Percentiles rank a stretch among this genome's conserved stretches.
phyloP scores from a whole-genome alignment of 2,888 invertebrate genomes.

The Lycophotia porphyrea region DNA sequence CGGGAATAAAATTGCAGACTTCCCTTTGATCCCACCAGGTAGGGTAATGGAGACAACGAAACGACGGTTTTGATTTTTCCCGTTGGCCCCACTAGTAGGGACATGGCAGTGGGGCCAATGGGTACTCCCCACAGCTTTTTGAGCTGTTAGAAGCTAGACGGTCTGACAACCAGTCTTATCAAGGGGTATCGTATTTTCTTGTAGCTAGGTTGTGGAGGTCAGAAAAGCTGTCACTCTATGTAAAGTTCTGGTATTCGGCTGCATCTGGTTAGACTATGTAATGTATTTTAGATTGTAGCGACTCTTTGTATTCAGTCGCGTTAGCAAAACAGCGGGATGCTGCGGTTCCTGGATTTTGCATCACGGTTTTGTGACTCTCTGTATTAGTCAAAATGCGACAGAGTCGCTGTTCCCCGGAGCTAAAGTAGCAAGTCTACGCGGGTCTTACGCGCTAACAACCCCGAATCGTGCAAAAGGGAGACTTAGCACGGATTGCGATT shows the following conservation, averaged over 20 bases:
- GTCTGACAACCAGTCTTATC: not conserved
- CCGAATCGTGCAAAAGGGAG: conserved; percentile 59
- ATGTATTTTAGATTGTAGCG: too few relatives aligned
- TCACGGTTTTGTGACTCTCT: not conserved
- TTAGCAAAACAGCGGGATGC: not conserved
- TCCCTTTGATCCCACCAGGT: too few relatives aligned
- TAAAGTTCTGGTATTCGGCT: not conserved
- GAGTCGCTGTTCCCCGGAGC: not conserved
- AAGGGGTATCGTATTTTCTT: not conserved
- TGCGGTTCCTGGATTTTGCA: not conserved
- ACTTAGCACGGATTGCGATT: conserved; percentile 67
- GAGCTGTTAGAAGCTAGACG: too few relatives aligned
- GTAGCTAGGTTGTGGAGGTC: not conserved
- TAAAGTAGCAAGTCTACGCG: conserved; percentile 10
- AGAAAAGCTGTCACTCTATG: not conserved
- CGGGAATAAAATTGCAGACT: too few relatives aligned
- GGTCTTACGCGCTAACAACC: conserved; percentile 60
- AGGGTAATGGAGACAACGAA: too few relatives aligned
- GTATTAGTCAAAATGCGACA: not conserved
- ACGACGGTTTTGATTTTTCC: too few relatives aligned
- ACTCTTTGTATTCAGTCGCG: not conserved
- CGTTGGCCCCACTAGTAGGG: too few relatives aligned
- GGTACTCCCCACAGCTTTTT: too few relatives aligned
- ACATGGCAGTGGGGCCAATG: too few relatives aligned
- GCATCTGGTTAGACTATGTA: not conserved